phyloP scores from a whole-genome alignment of 2,888 invertebrate genomes.

The Drosophila silvestris region DNA sequence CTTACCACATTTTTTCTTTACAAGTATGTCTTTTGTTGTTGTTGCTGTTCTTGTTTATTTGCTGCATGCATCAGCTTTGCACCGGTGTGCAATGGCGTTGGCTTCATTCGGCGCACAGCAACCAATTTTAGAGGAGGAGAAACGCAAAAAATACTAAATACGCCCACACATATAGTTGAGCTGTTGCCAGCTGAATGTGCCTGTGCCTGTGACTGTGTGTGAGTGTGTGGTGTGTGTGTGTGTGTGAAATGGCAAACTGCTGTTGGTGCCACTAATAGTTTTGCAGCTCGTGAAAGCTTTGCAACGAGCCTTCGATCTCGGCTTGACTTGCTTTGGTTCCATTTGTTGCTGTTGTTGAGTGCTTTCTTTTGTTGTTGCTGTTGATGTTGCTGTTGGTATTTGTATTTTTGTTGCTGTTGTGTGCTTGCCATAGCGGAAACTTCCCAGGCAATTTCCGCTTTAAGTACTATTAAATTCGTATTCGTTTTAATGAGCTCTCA shows the following conservation, averaged over 20 bases:
- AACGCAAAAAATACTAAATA: slow-evolving; percentile 13
- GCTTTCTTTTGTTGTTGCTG: slow-evolving; percentile 25
- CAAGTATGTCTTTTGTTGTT: slow-evolving; percentile 1
- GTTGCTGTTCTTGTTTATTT: slow-evolving; percentile 18
- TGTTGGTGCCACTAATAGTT: slow-evolving; percentile 74
- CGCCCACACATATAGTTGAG: slow-evolving; percentile 31
- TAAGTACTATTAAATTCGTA: slow-evolving; percentile 81
- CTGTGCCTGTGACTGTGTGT: not conserved
- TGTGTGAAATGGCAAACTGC: slow-evolving; percentile 25
- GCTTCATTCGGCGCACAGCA: slow-evolving; percentile 62
- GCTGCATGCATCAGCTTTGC: slow-evolving; percentile 53
- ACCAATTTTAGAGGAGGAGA: not conserved
- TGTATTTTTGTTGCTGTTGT: slow-evolving; percentile 40
- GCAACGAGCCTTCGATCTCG: slow-evolving; percentile 69
- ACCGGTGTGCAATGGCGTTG: slow-evolving; percentile 50
- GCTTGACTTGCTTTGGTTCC: slow-evolving; percentile 41
- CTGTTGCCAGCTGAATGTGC: slow-evolving; percentile 10
- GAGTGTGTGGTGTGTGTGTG: slow-evolving; percentile 9
- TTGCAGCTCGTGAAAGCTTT: slow-evolving; percentile 76
- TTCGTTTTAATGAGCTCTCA: slow-evolving; percentile 81
- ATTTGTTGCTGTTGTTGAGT: slow-evolving; percentile 11
- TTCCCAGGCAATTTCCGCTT: slow-evolving; percentile 81
- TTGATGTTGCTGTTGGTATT: not conserved
- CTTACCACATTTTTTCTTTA: slow-evolving; percentile 9
- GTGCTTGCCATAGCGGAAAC: slow-evolving; percentile 73